Evolutionary conservation across 2,888 invertebrate genomes (phyloP), one percentile per base, ranked within the genome.

Genomic region (Nematopogon swammerdamellus): DNA sequence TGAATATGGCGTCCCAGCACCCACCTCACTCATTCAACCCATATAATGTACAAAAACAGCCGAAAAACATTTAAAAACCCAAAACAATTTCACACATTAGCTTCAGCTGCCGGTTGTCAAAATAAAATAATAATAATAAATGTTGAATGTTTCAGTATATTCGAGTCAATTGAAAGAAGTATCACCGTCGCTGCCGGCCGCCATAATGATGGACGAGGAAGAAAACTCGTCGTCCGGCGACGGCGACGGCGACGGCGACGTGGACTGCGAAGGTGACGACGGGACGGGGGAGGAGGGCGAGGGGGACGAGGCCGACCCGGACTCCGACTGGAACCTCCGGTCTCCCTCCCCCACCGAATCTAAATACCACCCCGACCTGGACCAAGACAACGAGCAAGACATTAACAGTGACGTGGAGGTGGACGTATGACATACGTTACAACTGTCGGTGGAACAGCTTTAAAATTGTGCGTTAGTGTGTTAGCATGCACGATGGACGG

Each of bases 141-240:
- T n/a, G n/a, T n/a, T n/a, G n/a, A n/a, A 14, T 4, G 43, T 70
- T 69, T 19, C 67, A 76, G 76, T 74, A 14, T 77, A 70, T 57
- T 66, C 72, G 55, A 76, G 71, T 63, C 73, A 79, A 60, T 64
- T 80, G 57, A 72, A 75, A 65, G 77, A 75, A 54, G 70, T 76
- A 18, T 71, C 80, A 1, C 68, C 76, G 0, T 76, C 77, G 3
- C 62, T 81, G 54, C 81, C 82, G 2, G 79, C 80, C n/a, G 62
- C 80, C 6, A 80, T 81, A 62, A 68, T 82, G 67, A 80, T 81
- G 76, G 80, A 80, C 48, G 80, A 80, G 50, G 76, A 77, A 16
- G 44, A 44, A 6, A 51, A 50, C 17, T 46, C 50, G 14, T 44
- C 51, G 18, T 54, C 55, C 25, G 53, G 51, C 1, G 46, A 19